Base-by-base conservation (phyloP, 2,113 vertebrate species). In the Vidua chalybeata region DNA sequence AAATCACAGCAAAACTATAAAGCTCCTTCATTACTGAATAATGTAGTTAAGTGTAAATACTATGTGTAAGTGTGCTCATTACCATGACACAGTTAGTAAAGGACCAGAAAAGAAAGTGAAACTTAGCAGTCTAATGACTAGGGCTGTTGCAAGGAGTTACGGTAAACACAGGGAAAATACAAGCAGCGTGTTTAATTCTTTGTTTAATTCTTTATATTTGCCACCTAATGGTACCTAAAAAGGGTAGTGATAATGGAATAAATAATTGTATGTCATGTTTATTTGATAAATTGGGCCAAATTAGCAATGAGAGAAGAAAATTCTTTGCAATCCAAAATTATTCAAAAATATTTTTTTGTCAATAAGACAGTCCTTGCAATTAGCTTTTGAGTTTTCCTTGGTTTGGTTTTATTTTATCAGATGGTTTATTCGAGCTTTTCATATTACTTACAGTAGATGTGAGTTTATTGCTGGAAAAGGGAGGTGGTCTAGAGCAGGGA, bases 41-140 rank as follows among this genome's bases (percentile, higher is more conserved):
- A 73, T 59, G 7, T 39, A 48, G 12, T 15, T 58, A 13, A 72
- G 31, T 46, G 12, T 83, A 68, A 93, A 83, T 66, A 64, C 9
- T 48, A 14, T 27, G 9, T 46, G 28, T 41, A 22, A 18, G 17
- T 69, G 18, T 85, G 23, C 26, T 66, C 27, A 18, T 14, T 86
- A 20, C n/a, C 24, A 7, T 83, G 62, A 52, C 41, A 64, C 23
- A 79, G 30, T 54, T 82, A 64, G 41, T 41, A 88, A 85, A 83
- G 46, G n/a, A 73, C 31, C 51, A 79, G 82, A 91, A 76, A 86
- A 43, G 37, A 85, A 93, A 88, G 26, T 56, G 78, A 93, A 94
- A 90, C n/a, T 87, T 80, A 39, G 22, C 11, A 45, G 17, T 58
- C 20, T 54, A 37, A 52, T 31, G 24, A 66, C 46, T 26, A 37